These are phyloP conservation scores for Triplophysa yarkandensis DNA, from an alignment of 2,797 vertebrate genomes.

Conservation along the genomic window DNA sequence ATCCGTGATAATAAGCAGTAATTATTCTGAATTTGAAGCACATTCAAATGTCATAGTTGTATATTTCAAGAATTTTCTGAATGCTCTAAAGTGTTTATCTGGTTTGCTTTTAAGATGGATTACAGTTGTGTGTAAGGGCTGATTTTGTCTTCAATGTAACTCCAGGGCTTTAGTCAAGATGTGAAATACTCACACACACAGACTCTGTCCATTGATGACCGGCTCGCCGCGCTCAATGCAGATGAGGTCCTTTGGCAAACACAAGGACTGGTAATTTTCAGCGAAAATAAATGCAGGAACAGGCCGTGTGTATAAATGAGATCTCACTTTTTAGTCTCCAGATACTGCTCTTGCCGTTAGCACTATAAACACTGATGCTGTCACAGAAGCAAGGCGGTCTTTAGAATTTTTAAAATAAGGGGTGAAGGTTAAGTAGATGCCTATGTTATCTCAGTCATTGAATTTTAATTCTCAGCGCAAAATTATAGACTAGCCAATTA, in stretches of 20 bases:
- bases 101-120: conserved; percentile 48
- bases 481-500: conserved; percentile 58
- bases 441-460: conserved; percentile 55
- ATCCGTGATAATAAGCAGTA: conserved; percentile 17
- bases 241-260: conserved; percentile 51
- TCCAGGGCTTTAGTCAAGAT: conserved; percentile 38
- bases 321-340: conserved; percentile 51
- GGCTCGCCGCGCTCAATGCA: conserved; percentile 33
- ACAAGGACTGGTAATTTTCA: conserved; percentile 51
- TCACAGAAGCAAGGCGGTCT: conserved; percentile 53
- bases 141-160: conserved; percentile 27
- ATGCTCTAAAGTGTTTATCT: conserved; percentile 47
- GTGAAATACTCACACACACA: conserved; percentile 31
- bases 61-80: conserved; percentile 39
- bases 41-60: conserved; percentile 30
- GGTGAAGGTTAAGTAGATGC: conserved; percentile 60
- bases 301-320: conserved; percentile 57
- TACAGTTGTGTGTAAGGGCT: conserved; percentile 32
- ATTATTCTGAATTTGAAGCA: conserved; percentile 15
- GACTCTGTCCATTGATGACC: neutral
- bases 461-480: conserved; percentile 59
- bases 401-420: conserved; percentile 56
- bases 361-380: conserved; percentile 52
- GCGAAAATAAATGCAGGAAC: conserved; percentile 51
- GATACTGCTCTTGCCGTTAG: conserved; percentile 53